Conservation (phyloP, 2,113 vertebrate species). For the Archilochus colubris region DNA sequence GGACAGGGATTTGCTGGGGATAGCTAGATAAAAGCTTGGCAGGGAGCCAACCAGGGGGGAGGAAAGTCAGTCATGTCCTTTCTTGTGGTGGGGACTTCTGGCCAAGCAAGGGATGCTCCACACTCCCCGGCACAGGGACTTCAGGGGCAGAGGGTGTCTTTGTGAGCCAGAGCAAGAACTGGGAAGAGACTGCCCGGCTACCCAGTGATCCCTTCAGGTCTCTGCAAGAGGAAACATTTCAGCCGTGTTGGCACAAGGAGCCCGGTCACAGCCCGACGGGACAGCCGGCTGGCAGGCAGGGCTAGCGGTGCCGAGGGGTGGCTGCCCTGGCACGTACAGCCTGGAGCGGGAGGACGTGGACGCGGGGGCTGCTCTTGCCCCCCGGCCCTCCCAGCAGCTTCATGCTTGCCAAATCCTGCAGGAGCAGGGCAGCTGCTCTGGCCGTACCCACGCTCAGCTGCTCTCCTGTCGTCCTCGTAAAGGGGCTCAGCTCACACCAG, state of each 20-base stretch:
- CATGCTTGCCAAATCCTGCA: neutral
- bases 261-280: too few relatives aligned
- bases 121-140: accelerated
- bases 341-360: neutral
- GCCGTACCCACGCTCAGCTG: neutral
- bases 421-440: neutral
- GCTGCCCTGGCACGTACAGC: neutral
- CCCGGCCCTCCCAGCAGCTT: neutral
- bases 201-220: neutral
- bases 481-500: neutral
- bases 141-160: neutral
- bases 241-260: accelerated
- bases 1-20: constrained; percentile 66
- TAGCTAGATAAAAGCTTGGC: constrained; percentile 61
- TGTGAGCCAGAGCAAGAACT: neutral
- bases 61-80: neutral
- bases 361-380: neutral
- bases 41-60: neutral
- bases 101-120: neutral
- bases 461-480: neutral
- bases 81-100: neutral
- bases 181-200: neutral
- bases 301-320: neutral
- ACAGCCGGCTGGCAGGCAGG: too few relatives aligned
- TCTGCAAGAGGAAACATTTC: neutral